Conservation (phyloP, 2,113 vertebrate species). For the Mandrillus leucophaeus region DNA sequence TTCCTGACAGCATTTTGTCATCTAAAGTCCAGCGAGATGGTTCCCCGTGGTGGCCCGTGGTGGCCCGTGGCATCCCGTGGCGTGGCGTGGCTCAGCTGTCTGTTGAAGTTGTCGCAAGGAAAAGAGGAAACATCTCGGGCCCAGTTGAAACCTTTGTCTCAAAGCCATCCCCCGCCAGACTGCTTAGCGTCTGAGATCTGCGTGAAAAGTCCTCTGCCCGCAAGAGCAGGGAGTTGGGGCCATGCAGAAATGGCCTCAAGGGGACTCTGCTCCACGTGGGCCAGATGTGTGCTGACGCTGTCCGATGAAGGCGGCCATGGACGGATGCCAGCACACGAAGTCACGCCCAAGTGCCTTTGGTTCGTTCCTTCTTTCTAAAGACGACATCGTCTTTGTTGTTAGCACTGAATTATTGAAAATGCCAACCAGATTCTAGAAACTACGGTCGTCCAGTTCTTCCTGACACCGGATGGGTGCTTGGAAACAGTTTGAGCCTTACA, state of each 20-base stretch:
- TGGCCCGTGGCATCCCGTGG: neutral
- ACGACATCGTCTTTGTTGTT: conserved; percentile 62
- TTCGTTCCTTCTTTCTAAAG: conserved; percentile 53
- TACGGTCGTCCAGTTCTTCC: conserved; percentile 56
- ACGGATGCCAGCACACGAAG: conserved; percentile 69
- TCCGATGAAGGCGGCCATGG: neutral
- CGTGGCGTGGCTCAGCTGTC: neutral
- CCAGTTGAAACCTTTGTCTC: neutral
- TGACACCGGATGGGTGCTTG: neutral
- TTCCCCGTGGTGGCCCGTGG: conserved; percentile 8
- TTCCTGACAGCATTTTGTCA: conserved; percentile 41
- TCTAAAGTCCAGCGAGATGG: neutral
- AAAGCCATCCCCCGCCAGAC: conserved; percentile 60
- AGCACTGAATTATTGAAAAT: conserved; percentile 76
- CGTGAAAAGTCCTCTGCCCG: conserved; percentile 30
- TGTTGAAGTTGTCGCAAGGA: neutral
- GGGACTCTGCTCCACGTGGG: conserved; percentile 32
- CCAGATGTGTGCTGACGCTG: conserved; percentile 58
- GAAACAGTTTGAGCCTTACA: neutral
- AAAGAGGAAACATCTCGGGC: neutral
- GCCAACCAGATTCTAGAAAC: conserved; percentile 55
- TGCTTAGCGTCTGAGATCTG: neutral
- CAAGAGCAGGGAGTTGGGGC: conserved; percentile 56
- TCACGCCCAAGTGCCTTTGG: conserved; percentile 83
- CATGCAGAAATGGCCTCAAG: conserved; percentile 77